A percentile compares a stretch with the other conserved stretches of the same genome.
Evolutionary conservation across 2,888 invertebrate genomes (phyloP).

Genomic region (Acleris holmiana): DNA sequence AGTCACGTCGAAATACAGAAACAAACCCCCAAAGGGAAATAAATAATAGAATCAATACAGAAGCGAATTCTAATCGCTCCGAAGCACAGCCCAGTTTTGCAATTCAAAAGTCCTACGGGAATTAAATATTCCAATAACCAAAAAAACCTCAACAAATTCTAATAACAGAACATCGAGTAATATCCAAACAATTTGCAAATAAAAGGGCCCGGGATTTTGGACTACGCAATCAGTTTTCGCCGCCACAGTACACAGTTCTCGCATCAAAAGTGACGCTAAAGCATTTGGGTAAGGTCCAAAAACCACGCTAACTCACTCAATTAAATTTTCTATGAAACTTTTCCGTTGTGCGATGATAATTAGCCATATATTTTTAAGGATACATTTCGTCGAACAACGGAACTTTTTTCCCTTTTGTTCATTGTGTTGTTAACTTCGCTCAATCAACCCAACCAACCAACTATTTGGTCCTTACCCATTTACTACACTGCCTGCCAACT

Average conservation of each 20-base stretch:
- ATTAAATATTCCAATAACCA: conserved; percentile 34
- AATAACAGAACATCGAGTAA: conserved; percentile 31
- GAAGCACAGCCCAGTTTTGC: conserved; percentile 29
- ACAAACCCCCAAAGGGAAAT: conserved; percentile 1
- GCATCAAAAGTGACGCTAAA: too few relatives aligned
- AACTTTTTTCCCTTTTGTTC: too few relatives aligned
- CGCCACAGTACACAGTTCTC: conserved; percentile 8
- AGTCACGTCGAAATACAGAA: not conserved
- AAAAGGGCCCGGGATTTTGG: conserved; percentile 25
- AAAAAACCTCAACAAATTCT: conserved; percentile 36
- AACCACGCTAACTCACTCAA: too few relatives aligned
- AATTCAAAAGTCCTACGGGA: conserved; percentile 34
- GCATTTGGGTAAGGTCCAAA: too few relatives aligned
- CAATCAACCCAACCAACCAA: too few relatives aligned
- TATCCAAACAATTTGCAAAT: conserved; percentile 36
- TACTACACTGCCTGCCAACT: too few relatives aligned
- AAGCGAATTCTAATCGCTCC: conserved; percentile 16
- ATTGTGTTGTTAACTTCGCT: too few relatives aligned
- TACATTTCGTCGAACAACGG: too few relatives aligned
- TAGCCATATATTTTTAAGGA: too few relatives aligned
- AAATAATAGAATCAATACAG: conserved; percentile 7
- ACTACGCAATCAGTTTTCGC: conserved; percentile 26
- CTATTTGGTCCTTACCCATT: too few relatives aligned
- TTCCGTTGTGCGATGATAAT: too few relatives aligned
- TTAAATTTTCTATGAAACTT: too few relatives aligned